phyloP scores from a whole-genome alignment of 2,797 vertebrate species.

The Lagocephalus sceleratus region DNA sequence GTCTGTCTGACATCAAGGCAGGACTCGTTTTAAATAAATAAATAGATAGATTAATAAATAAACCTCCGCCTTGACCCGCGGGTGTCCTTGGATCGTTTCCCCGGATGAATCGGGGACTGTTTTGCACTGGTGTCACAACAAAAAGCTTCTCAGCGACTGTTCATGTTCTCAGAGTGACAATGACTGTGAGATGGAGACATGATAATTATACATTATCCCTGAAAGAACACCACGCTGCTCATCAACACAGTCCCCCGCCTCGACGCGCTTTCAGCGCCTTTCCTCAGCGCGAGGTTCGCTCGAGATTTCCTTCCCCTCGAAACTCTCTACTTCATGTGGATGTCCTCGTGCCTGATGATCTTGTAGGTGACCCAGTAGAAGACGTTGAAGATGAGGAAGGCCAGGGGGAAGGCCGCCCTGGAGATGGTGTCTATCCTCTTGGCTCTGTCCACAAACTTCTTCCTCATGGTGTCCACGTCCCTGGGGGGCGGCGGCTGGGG shows the following conservation, averaged over 20 bases:
- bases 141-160: slow-evolving; percentile 27
- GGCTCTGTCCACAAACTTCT: slow-evolving; percentile 97
- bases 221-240: slow-evolving; percentile 52
- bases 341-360: slow-evolving; percentile 94
- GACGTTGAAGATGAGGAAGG: slow-evolving; percentile 98
- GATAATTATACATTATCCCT: slow-evolving; percentile 62
- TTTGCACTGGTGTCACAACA: slow-evolving; percentile 53
- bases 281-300: slow-evolving; percentile 60
- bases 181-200: slow-evolving; percentile 48
- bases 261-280: slow-evolving; percentile 25
- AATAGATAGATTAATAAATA: too few species aligned
- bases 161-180: slow-evolving; percentile 43
- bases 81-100: slow-evolving; percentile 39
- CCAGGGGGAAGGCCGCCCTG: slow-evolving; percentile 92
- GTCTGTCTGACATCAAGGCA: slow-evolving; percentile 79
- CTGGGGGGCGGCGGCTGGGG: slow-evolving; percentile 76
- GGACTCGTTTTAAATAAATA: slow-evolving; percentile 56
- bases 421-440: slow-evolving; percentile 99
- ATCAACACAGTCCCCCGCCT: slow-evolving; percentile 17
- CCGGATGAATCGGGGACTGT: slow-evolving; percentile 33
- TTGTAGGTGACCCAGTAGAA: slow-evolving; percentile 99
- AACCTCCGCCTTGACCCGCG: slow-evolving; percentile 75
- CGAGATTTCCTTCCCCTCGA: slow-evolving; percentile 1
- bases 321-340: slow-evolving; percentile 81
- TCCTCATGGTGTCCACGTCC: slow-evolving; percentile 89